These are phyloP conservation scores for Tipula confusa DNA, from an alignment of 2,888 invertebrate species.

Conservation along the genomic window DNA sequence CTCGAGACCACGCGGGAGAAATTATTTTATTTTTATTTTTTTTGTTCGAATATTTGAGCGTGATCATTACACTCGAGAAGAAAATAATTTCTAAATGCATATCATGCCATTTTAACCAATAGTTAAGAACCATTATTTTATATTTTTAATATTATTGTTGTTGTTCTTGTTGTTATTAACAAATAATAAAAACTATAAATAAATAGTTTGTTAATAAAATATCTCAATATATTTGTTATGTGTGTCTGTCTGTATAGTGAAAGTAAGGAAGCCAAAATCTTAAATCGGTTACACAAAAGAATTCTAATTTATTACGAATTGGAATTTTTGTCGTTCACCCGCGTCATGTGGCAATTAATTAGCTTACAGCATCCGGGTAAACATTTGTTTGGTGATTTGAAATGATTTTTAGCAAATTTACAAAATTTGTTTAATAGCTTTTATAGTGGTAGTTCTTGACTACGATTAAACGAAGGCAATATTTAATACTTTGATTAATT, in stretches of 20 bases:
- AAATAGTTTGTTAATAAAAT: neutral
- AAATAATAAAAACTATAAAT: neutral
- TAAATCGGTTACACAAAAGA: neutral
- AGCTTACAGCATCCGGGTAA: neutral
- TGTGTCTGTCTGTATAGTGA: too few species aligned
- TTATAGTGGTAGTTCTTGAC: too few species aligned
- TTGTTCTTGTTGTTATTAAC: neutral
- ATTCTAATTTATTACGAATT: slow-evolving; percentile 3
- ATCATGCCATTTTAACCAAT: neutral
- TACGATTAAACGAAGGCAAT: too few species aligned
- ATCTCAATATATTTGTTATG: neutral
- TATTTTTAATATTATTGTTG: too few species aligned
- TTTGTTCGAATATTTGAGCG: neutral
- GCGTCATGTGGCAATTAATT: neutral
- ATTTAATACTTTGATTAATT: too few species aligned
- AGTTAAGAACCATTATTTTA: neutral
- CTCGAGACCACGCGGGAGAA: neutral
- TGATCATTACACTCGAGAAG: neutral
- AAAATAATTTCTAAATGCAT: neutral
- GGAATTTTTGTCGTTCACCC: slow-evolving; percentile 16
- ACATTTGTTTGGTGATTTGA: neutral
- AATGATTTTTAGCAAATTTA: too few species aligned
- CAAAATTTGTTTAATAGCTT: too few species aligned
- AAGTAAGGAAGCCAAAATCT: slow-evolving; percentile 7
- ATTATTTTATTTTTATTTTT: neutral